These are phyloP conservation scores for Neopelma chrysocephalum DNA, from an alignment of 2,797 vertebrate species.

Conservation along the genomic window DNA sequence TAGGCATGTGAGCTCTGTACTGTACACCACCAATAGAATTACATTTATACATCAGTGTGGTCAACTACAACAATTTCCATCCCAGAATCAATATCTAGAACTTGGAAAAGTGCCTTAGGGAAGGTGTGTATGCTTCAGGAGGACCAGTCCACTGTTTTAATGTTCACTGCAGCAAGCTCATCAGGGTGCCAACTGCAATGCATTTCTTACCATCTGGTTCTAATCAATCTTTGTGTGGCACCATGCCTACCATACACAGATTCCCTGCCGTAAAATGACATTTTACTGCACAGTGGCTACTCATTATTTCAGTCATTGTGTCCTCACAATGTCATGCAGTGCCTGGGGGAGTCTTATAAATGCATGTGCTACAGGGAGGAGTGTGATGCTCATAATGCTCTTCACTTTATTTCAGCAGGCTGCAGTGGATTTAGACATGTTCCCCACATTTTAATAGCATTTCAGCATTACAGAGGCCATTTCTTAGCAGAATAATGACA, in stretches of 20 bases:
- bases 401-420: not conserved
- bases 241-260: slow-evolving; percentile 1
- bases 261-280: slow-evolving; percentile 23
- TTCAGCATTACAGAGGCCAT: not conserved
- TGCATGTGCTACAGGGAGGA: not conserved
- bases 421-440: not conserved
- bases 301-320: slow-evolving; percentile 24
- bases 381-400: not conserved
- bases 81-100: not conserved
- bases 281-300: not conserved
- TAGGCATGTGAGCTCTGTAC: not conserved
- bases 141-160: not conserved
- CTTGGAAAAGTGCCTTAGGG: not conserved
- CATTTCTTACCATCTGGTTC: slow-evolving; percentile 40
- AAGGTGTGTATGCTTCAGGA: not conserved
- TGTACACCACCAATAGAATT: not conserved
- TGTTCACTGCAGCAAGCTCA: not conserved
- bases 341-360: not conserved
- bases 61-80: not conserved
- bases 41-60: not conserved
- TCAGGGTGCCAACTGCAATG: not conserved
- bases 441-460: not conserved
- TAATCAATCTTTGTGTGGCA: slow-evolving; percentile 41
- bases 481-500: not conserved
- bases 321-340: slow-evolving; percentile 48